Base-by-base conservation (phyloP, 2,113 vertebrate species). In the Picathartes gymnocephalus region DNA sequence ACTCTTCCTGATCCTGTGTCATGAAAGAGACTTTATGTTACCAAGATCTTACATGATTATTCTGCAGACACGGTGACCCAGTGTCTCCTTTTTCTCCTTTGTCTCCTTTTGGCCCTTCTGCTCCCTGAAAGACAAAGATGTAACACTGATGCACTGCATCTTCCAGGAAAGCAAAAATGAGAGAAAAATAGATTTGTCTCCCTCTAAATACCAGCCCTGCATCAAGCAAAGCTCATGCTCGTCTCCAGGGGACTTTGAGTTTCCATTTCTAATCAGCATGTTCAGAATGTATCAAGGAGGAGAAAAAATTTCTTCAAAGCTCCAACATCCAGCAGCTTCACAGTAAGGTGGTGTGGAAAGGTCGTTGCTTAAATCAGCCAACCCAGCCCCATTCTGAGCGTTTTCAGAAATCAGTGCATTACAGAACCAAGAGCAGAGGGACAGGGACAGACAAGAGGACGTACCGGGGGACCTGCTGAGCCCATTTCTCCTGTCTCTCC, bases 71-170 rank as follows among this genome's bases (percentile, higher is more conserved):
- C 0, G 98, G 98, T 13, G 94, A 96, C 17, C 98, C 98, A 0
- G 98, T 98, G 91, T 99, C 98, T 79, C 99, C 99, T 81, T 99
- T 99, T 62, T 99, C 98, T 88, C 99, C 99, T 86, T 98, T 99
- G 64, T 99, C 98, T 85, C 99, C 99, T 95, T 98, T 99, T 42
- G 97, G 98, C 69, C 98, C 99, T 11, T 98, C 98, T 87, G 98
- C 64, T 27, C 99, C 99, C 99, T 99, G 77, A 72, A 47, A 86
- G 69, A 80, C 4, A 94, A 40, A 66, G 84, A 62, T 0, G 1
- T 27, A 35, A 42, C 0, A 3, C 7, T 56, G 39, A 81, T 1
- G 6, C 20, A 24, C 9, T 25, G 6, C 40, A 13, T 60, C 77
- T 56, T 61, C 68, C 66, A 95, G 40, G 18, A 57, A 37, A n/a